A percentile compares a stretch with the other conserved stretches of the same genome.
phyloP scores from a whole-genome alignment of 2,113 vertebrate genomes.

The Anhinga anhinga region DNA sequence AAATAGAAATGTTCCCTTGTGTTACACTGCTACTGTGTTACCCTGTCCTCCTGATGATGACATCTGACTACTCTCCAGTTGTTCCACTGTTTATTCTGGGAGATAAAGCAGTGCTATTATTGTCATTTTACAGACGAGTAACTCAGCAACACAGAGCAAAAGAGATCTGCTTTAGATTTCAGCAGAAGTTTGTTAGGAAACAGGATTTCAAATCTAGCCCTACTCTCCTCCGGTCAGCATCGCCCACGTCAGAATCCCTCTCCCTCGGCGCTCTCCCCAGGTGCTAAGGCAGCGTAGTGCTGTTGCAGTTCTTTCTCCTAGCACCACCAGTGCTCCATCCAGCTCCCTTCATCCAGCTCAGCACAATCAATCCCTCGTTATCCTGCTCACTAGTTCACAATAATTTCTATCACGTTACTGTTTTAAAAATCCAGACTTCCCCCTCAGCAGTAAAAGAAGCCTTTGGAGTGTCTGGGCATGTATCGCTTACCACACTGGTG shows the following conservation, averaged over 20 bases:
- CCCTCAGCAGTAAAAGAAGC: neutral
- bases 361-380: neutral
- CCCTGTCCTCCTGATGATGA: neutral
- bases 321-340: neutral
- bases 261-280: neutral
- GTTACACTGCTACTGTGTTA: neutral
- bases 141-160: neutral
- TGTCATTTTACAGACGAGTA: neutral
- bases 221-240: rapidly evolving
- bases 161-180: neutral
- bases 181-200: neutral
- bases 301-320: neutral
- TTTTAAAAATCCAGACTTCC: neutral
- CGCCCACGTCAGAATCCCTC: rapidly evolving
- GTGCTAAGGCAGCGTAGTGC: neutral
- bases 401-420: rapidly evolving
- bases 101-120: neutral
- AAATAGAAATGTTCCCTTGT: neutral
- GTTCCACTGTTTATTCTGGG: neutral
- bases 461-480: neutral
- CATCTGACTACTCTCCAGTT: neutral
- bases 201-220: neutral
- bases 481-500: neutral
- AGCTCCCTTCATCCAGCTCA: neutral
- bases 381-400: neutral